phyloP scores from a whole-genome alignment of 2,888 invertebrate species.

The Orthosia incerta region DNA sequence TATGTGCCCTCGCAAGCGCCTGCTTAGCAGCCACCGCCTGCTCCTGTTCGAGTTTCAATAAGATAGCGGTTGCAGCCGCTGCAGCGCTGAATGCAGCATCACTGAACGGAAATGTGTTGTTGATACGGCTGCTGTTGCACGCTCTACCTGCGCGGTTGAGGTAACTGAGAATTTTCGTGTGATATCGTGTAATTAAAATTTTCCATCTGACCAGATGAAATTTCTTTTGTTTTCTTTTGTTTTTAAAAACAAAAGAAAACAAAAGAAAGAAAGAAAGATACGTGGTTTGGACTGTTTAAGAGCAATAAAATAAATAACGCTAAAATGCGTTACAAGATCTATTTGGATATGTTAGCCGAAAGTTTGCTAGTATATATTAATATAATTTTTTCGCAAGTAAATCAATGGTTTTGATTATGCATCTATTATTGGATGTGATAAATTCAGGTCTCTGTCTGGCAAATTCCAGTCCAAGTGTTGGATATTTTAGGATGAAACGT shows the following conservation, averaged over 20 bases:
- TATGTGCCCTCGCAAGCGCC: slow-evolving; percentile 82
- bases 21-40: slow-evolving; percentile 84
- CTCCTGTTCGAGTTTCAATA: slow-evolving; percentile 77
- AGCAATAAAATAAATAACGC: neutral
- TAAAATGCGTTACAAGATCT: neutral
- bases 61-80: slow-evolving; percentile 83
- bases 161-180: slow-evolving; percentile 63
- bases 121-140: slow-evolving; percentile 82
- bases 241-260: no score
- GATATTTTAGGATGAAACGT: no score
- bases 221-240: no score
- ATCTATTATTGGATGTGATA: no score
- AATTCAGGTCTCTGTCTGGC: no score
- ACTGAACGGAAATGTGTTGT: slow-evolving; percentile 85
- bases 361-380: no score
- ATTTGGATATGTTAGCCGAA: no score
- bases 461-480: no score
- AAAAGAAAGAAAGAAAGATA: no score
- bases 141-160: slow-evolving; percentile 86
- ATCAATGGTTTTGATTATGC: no score
- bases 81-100: slow-evolving; percentile 86
- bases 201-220: neutral
- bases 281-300: neutral
- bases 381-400: no score
- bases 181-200: slow-evolving; percentile 3